These are phyloP conservation scores for Mobula birostris DNA, from an alignment of 2,113 vertebrate species.

Conservation along the genomic window DNA sequence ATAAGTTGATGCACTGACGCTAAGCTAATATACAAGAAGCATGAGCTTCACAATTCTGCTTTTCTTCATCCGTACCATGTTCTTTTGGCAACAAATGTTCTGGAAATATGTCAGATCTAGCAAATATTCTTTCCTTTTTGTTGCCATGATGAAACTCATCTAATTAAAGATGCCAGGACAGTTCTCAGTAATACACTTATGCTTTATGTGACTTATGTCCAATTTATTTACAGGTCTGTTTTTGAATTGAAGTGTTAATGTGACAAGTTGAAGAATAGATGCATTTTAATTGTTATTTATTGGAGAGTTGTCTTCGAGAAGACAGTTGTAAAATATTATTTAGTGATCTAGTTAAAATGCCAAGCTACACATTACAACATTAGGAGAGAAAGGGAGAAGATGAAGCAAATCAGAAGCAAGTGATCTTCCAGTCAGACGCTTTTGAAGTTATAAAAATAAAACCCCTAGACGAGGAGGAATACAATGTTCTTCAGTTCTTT, in stretches of 20 bases:
- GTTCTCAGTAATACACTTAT: not conserved
- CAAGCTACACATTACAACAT: no score
- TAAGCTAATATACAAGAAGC: not conserved
- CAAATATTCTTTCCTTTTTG: not conserved
- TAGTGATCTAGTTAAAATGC: no score
- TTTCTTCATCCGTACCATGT: not conserved
- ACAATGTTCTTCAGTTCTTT: no score
- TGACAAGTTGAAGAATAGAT: not conserved
- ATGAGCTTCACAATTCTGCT: not conserved
- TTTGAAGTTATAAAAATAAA: not conserved
- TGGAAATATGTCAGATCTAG: not conserved
- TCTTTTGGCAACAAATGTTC: not conserved
- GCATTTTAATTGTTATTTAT: not conserved
- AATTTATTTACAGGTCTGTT: slow-evolving; percentile 2
- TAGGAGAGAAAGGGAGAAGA: not conserved
- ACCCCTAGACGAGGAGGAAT: no score
- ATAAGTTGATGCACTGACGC: not conserved
- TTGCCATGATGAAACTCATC: not conserved
- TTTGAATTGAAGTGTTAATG: not conserved
- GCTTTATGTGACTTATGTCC: not conserved
- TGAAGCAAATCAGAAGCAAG: not conserved
- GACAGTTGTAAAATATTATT: not conserved
- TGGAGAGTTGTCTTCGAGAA: not conserved
- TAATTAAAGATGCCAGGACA: not conserved
- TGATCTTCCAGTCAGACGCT: not conserved